phyloP scores from a whole-genome alignment of 2,797 vertebrate genomes.

The Prionace glauca region DNA sequence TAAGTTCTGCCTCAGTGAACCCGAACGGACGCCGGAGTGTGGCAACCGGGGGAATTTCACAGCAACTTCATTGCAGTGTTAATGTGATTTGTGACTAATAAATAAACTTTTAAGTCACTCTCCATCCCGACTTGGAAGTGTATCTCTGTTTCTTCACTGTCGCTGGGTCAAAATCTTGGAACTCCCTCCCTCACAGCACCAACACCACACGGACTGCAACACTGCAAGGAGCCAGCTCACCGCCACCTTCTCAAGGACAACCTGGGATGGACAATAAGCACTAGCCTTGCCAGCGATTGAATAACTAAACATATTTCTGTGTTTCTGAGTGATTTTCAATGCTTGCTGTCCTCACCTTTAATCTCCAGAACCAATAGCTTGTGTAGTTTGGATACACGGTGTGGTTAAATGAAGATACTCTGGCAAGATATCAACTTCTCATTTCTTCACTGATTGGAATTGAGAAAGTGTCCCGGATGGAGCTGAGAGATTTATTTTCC shows the following conservation, averaged over 20 bases:
- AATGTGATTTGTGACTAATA: no score
- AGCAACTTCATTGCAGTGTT: no score
- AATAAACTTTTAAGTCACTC: not conserved
- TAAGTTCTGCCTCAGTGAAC: no score
- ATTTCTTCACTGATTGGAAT: not conserved
- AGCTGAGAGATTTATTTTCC: not conserved
- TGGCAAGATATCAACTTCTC: not conserved
- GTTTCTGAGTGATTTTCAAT: not conserved
- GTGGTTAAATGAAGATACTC: not conserved
- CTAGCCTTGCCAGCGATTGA: not conserved
- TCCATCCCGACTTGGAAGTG: not conserved
- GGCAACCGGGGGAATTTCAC: no score
- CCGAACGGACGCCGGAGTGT: no score
- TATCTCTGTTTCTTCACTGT: not conserved
- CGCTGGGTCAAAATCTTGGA: not conserved
- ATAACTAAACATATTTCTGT: not conserved
- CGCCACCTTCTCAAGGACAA: not conserved
- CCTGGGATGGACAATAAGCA: not conserved
- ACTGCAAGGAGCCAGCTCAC: not conserved
- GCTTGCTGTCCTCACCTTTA: not conserved
- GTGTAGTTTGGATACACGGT: not conserved
- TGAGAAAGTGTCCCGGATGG: not conserved
- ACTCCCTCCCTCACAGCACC: not conserved
- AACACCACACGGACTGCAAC: not conserved
- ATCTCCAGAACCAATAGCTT: not conserved